Percentiles rank a stretch among this genome's conserved stretches.
phyloP scores from a whole-genome alignment of 2,797 vertebrate genomes.

The Odontamblyopus rebecca region DNA sequence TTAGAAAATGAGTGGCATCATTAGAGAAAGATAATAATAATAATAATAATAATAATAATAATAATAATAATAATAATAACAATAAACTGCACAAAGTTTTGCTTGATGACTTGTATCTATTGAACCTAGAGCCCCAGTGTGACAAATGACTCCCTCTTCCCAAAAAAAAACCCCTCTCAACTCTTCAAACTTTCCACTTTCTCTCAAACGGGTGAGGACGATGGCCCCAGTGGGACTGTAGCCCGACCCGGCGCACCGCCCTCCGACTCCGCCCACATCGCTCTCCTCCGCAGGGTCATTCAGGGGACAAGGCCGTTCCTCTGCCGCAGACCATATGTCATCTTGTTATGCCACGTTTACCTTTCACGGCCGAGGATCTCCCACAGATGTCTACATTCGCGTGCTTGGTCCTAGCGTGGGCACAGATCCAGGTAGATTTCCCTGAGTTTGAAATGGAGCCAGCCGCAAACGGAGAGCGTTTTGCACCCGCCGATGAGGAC shows the following conservation, averaged over 20 bases:
- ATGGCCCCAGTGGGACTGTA: constrained; percentile 42
- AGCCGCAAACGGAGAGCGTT: constrained; percentile 54
- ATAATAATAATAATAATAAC: too few relatives aligned
- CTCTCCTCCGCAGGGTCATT: constrained; percentile 34
- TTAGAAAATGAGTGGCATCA: too few relatives aligned
- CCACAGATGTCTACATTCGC: background rate
- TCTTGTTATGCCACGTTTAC: constrained; percentile 26
- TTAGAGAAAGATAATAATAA: too few relatives aligned
- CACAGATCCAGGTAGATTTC: constrained; percentile 68
- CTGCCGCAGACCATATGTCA: constrained; percentile 52
- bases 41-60: too few relatives aligned
- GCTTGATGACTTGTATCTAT: background rate
- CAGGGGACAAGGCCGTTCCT: constrained; percentile 37
- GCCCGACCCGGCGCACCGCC: constrained; percentile 38
- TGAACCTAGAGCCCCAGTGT: constrained; percentile 10
- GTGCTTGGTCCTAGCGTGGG: constrained; percentile 60
- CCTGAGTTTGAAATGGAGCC: constrained; percentile 67
- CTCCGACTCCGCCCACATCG: constrained; percentile 17
- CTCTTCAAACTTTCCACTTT: constrained; percentile 27
- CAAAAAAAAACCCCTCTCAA: constrained; percentile 29
- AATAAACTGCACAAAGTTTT: background rate
- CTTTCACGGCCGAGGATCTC: constrained; percentile 24
- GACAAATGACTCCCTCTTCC: constrained; percentile 26
- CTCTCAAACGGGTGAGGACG: constrained; percentile 45
- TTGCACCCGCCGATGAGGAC: constrained; percentile 63